Conservation (phyloP, 1,140 invertebrate genomes). For the Chymomyza costata region DNA sequence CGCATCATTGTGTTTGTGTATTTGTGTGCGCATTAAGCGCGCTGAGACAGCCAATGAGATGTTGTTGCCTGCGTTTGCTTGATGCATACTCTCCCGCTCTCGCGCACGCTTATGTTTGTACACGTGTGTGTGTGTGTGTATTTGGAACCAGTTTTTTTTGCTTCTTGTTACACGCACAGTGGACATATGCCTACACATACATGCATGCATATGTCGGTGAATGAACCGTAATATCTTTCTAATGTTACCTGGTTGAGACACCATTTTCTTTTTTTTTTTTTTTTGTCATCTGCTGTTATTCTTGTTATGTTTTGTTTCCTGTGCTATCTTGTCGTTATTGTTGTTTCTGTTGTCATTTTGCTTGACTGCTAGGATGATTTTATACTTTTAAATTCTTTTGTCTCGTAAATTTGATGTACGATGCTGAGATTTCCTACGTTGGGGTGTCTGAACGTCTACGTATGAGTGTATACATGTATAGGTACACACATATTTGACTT, state of each 20-base stretch:
- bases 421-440: slow-evolving; percentile 22
- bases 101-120: slow-evolving; percentile 31
- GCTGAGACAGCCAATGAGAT: slow-evolving; percentile 71
- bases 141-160: slow-evolving; percentile 53
- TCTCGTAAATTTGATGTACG: slow-evolving; percentile 53
- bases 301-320: slow-evolving; percentile 16
- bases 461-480: slow-evolving; percentile 17
- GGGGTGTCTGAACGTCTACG: slow-evolving; percentile 30
- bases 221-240: slow-evolving; percentile 67
- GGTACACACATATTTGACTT: slow-evolving; percentile 50
- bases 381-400: slow-evolving; percentile 62
- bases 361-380: slow-evolving; percentile 57
- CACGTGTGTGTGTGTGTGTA: slow-evolving; percentile 34
- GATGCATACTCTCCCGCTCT: slow-evolving; percentile 49
- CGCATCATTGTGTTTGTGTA: slow-evolving; percentile 33
- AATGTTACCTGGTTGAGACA: slow-evolving; percentile 62
- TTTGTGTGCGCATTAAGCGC: slow-evolving; percentile 44
- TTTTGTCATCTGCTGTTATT: no score
- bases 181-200: slow-evolving; percentile 29
- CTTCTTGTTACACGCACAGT: slow-evolving; percentile 43
- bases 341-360: slow-evolving; percentile 28
- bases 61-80: slow-evolving; percentile 66
- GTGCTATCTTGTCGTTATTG: slow-evolving; percentile 16
- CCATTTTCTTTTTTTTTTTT: slow-evolving; percentile 55
- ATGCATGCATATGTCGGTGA: slow-evolving; percentile 71